phyloP scores from a whole-genome alignment of 1,140 invertebrate species.

The Parapsyche elsis region DNA sequence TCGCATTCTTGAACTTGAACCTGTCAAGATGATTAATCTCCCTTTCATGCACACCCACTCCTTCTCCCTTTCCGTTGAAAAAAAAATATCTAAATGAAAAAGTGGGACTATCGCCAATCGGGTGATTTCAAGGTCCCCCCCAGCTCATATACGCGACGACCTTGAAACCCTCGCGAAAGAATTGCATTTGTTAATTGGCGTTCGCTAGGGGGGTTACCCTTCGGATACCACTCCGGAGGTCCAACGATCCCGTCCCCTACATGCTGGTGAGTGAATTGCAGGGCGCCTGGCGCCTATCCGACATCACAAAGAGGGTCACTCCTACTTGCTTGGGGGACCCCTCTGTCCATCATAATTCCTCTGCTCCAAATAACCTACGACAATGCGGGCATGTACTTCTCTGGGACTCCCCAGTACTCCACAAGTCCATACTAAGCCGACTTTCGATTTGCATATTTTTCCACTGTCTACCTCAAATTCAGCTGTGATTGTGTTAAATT shows the following conservation, averaged over 20 bases:
- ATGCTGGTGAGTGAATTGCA: conserved; percentile 17
- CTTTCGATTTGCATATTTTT: neutral
- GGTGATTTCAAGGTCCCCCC: neutral
- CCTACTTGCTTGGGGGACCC: conserved; percentile 20
- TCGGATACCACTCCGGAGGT: neutral
- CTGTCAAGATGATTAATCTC: conserved; percentile 34
- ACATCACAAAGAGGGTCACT: conserved; percentile 22
- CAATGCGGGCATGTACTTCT: neutral
- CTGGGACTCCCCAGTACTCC: neutral
- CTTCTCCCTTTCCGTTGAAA: no score
- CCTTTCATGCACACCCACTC: neutral
- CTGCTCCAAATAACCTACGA: conserved; percentile 30
- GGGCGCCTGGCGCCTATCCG: conserved; percentile 24
- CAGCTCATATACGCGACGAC: neutral
- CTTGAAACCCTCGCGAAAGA: neutral
- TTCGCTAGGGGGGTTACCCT: neutral
- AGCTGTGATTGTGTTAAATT: no score
- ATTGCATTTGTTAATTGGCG: neutral
- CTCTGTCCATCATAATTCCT: conserved; percentile 36
- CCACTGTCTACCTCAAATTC: neutral
- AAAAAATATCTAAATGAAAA: no score
- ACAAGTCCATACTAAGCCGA: neutral
- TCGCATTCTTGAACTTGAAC: conserved; percentile 32
- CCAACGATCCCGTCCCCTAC: neutral
- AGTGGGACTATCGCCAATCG: neutral